Percentiles rank a stretch among this genome's conserved stretches.
These are phyloP conservation scores for Oryctes rhinoceros DNA, from an alignment of 1,140 invertebrate species.

Conservation along the genomic window DNA sequence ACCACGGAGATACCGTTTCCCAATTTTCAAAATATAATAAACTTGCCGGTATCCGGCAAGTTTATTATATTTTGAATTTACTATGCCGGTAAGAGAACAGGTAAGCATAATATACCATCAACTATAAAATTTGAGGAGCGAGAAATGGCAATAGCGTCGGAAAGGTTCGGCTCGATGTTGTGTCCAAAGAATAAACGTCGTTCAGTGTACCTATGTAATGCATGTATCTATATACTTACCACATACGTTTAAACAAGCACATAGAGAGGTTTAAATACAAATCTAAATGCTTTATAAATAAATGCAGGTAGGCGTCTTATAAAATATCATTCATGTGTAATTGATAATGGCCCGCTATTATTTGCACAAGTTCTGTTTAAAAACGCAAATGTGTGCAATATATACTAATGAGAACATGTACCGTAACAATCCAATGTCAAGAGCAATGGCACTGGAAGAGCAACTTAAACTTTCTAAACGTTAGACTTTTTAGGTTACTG, in stretches of 20 bases:
- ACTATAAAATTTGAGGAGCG: too few relatives aligned
- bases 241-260: background rate
- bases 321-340: background rate
- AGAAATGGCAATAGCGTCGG: too few relatives aligned
- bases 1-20: too few relatives aligned
- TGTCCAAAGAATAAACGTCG: too few relatives aligned
- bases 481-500: background rate
- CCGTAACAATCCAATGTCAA: slow-evolving; percentile 14
- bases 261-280: background rate
- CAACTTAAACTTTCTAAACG: background rate
- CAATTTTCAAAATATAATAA: too few relatives aligned
- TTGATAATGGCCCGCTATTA: slow-evolving; percentile 25
- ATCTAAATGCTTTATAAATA: background rate
- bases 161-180: too few relatives aligned
- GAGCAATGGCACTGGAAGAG: background rate
- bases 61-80: too few relatives aligned
- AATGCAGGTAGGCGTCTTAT: background rate
- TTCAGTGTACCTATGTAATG: too few relatives aligned
- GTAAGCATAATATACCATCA: too few relatives aligned
- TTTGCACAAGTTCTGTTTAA: slow-evolving; percentile 16
- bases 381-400: background rate
- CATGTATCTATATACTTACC: too few relatives aligned
- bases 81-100: too few relatives aligned
- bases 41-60: too few relatives aligned
- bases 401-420: background rate